Evolutionary conservation across 2,888 invertebrate species (phyloP).

Genomic region (Chironomus riparius): DNA sequence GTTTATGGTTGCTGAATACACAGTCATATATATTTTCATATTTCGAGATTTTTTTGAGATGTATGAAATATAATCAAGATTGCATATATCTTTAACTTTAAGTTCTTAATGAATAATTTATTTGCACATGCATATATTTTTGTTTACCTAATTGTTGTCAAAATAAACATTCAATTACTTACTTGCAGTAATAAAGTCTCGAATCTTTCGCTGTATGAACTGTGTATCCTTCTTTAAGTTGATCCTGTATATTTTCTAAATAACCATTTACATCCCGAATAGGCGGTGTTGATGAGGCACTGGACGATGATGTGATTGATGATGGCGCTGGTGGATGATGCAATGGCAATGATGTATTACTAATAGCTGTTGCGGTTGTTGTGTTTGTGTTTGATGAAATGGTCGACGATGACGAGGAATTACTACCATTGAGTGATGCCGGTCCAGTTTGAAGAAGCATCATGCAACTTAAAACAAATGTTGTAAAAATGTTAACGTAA

Average conservation of each 20-base stretch:
- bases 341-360: conserved; percentile 7
- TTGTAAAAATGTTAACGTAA: background rate
- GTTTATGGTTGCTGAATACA: background rate
- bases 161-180: conserved; percentile 43
- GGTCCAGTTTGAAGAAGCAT: conserved; percentile 25
- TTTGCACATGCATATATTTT: too few species aligned
- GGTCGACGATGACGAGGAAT: conserved; percentile 9
- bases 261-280: conserved; percentile 34
- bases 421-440: conserved; percentile 19
- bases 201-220: conserved; percentile 71
- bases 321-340: conserved; percentile 9
- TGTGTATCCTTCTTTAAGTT: conserved; percentile 65
- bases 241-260: conserved; percentile 50
- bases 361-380: conserved; percentile 2
- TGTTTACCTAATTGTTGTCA: too few species aligned
- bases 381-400: background rate
- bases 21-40: too few species aligned
- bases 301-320: conserved; percentile 22
- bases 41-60: too few species aligned
- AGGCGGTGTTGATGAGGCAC: conserved; percentile 15
- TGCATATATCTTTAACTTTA: too few species aligned
- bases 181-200: conserved; percentile 87
- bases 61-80: too few species aligned
- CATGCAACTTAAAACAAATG: background rate
- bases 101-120: too few species aligned